Conservation (phyloP, 1,140 invertebrate species). For the Zophobas atratus region DNA sequence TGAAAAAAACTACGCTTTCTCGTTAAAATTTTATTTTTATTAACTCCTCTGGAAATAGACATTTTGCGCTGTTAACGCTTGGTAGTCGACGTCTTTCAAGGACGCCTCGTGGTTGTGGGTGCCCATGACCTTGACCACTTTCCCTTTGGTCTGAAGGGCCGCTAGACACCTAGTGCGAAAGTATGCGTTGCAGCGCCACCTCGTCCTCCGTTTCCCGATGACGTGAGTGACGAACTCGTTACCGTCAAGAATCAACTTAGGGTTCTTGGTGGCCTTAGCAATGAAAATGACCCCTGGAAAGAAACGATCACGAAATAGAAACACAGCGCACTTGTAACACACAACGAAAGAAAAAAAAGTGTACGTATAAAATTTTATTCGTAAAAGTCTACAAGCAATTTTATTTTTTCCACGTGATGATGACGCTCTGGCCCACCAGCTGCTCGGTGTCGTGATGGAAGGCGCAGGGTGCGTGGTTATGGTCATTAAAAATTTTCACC, state of each 20-base stretch:
- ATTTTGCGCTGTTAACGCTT: not conserved
- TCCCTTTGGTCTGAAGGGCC: constrained; percentile 53
- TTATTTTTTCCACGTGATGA: constrained; percentile 11
- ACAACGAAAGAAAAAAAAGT: not conserved
- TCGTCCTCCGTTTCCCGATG: constrained; percentile 29
- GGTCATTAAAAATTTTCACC: constrained; percentile 16
- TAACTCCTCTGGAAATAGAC: not conserved
- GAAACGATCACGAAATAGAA: not conserved
- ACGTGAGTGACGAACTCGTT: not conserved
- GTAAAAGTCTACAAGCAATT: not conserved
- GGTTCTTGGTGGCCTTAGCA: constrained; percentile 1
- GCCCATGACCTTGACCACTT: constrained; percentile 48
- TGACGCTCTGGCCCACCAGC: not conserved
- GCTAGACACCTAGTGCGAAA: constrained; percentile 55
- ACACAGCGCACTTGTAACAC: not conserved
- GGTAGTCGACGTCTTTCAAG: not conserved
- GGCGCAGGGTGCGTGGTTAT: constrained; percentile 20
- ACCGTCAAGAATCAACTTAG: not conserved
- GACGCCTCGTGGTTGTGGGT: constrained; percentile 54
- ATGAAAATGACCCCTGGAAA: constrained; percentile 18
- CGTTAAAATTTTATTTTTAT: too few species aligned
- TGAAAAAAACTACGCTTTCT: too few species aligned
- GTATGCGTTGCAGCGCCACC: constrained; percentile 56
- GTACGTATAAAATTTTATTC: not conserved
- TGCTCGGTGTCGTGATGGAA: not conserved